A percentile compares a stretch with the other conserved stretches of the same genome.
phyloP scores from a whole-genome alignment of 2,113 vertebrate genomes.

The Caranx melampygus region DNA sequence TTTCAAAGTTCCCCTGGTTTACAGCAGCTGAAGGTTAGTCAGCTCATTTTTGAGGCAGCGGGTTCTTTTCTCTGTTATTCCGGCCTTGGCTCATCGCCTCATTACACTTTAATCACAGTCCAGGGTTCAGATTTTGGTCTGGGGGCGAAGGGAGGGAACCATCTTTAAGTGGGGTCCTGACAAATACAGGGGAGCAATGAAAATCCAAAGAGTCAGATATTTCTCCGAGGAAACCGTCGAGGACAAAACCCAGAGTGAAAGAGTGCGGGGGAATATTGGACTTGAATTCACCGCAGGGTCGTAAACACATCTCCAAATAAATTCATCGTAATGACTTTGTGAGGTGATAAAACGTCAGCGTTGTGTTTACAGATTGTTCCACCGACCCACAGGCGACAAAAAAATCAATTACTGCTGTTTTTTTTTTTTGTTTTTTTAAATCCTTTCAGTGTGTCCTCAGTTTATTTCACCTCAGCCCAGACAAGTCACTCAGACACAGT shows the following conservation, averaged over 20 bases:
- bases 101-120: not conserved
- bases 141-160: not conserved
- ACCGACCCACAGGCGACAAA: not conserved
- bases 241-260: not conserved
- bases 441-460: not conserved
- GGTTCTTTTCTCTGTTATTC: not conserved
- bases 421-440: not conserved
- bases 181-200: too few species aligned
- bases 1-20: too few species aligned
- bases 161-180: not conserved
- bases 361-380: not conserved
- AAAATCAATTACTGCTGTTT: not conserved
- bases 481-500: too few species aligned
- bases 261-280: not conserved
- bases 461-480: not conserved
- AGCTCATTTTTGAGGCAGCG: too few species aligned
- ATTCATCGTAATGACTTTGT: not conserved
- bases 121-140: not conserved
- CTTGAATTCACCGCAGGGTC: not conserved
- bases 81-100: not conserved
- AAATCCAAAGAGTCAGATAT: not conserved
- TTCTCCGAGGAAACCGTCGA: too few species aligned
- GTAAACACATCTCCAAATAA: not conserved
- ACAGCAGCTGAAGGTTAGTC: too few species aligned
- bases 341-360: not conserved